Evolutionary conservation across 2,113 vertebrate genomes (phyloP).

Genomic region (Apeltes quadracus): DNA sequence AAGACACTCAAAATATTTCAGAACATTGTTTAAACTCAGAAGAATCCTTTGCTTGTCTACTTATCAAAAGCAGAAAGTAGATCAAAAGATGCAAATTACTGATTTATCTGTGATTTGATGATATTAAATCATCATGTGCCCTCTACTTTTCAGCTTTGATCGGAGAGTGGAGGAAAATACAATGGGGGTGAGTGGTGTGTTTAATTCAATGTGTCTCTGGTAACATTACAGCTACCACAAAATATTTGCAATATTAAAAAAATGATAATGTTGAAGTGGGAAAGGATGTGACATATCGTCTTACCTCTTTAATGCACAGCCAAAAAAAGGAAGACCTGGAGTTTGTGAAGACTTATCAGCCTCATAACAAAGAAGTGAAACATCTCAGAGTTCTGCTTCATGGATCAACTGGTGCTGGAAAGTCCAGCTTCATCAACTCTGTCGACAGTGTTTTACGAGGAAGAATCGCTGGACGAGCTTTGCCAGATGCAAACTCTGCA

Average conservation of each 20-base stretch:
- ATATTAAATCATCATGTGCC: background rate
- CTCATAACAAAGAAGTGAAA: background rate
- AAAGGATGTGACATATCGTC: background rate
- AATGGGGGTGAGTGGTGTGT: background rate
- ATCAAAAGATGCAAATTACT: background rate
- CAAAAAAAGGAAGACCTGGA: no score
- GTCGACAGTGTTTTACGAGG: slow-evolving; percentile 36
- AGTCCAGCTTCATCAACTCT: slow-evolving; percentile 59
- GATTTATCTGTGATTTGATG: background rate
- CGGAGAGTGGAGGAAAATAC: background rate
- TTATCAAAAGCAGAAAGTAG: background rate
- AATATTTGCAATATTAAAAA: background rate
- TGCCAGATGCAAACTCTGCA: background rate
- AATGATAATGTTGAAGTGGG: background rate
- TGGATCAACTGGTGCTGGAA: background rate
- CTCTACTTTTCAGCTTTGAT: background rate
- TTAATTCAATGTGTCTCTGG: background rate
- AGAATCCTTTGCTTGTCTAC: background rate
- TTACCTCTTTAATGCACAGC: background rate
- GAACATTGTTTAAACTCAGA: background rate
- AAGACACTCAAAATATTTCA: background rate
- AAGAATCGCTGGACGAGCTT: background rate
- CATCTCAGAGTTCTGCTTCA: slow-evolving; percentile 7
- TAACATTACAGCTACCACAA: background rate
- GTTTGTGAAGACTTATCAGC: background rate